These are phyloP conservation scores for Aphidius colemani DNA, from an alignment of 2,888 invertebrate genomes.

Conservation along the genomic window DNA sequence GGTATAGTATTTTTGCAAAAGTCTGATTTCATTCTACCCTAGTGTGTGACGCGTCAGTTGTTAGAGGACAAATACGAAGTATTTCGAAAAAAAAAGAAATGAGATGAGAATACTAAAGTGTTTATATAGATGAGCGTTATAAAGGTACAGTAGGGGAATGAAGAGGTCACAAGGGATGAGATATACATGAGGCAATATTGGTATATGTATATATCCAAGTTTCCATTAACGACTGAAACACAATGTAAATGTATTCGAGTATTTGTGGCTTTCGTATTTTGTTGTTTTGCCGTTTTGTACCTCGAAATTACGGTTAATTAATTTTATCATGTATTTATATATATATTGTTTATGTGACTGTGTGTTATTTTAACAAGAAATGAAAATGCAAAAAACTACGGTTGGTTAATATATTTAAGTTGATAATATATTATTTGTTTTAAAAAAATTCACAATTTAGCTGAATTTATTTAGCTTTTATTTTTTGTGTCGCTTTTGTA, in stretches of 20 bases:
- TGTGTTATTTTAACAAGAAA: not conserved
- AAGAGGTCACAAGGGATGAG: slow-evolving; percentile 19
- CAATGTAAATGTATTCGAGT: slow-evolving; percentile 9
- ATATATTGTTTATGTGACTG: not conserved
- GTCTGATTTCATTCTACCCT: slow-evolving; percentile 13
- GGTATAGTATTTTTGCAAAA: slow-evolving; percentile 35
- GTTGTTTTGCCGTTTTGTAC: slow-evolving; percentile 13
- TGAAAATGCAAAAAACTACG: not conserved
- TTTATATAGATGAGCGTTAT: not conserved
- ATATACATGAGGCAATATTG: slow-evolving; percentile 14
- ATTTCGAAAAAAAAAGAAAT: not conserved
- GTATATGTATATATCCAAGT: slow-evolving; percentile 17
- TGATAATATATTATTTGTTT: slow-evolving; percentile 1
- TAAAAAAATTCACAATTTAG: not conserved
- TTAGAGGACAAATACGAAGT: not conserved
- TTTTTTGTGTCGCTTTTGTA: slow-evolving; percentile 9
- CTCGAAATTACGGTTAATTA: slow-evolving; percentile 14
- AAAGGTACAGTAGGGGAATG: not conserved
- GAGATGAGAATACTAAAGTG: slow-evolving; percentile 11
- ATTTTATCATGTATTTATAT: slow-evolving; percentile 5
- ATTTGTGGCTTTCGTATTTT: slow-evolving; percentile 13
- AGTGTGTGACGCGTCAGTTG: slow-evolving; percentile 25
- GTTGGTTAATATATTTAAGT: not conserved
- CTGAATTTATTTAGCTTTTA: not conserved
- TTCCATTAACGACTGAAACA: slow-evolving; percentile 34